Evolutionary conservation across 1,140 invertebrate species (phyloP).

Genomic region (Magallana ariakensis): DNA sequence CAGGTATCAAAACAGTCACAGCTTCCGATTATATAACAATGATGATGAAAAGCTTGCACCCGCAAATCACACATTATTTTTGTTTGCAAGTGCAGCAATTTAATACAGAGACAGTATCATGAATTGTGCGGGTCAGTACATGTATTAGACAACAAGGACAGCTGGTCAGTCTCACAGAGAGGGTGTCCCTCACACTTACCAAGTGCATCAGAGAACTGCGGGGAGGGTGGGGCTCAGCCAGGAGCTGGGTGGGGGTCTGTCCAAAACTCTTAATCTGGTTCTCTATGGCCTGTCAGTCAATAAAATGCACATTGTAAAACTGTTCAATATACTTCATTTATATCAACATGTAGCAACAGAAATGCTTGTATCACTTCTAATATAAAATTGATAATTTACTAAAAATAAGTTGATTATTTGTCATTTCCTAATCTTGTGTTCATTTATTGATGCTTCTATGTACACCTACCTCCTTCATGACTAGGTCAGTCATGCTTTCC

Average conservation of each 20-base stretch:
- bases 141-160: too few relatives aligned
- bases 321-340: too few relatives aligned
- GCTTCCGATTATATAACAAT: background rate
- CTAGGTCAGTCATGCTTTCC: constrained; percentile 92
- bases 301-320: too few relatives aligned
- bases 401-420: too few relatives aligned
- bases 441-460: too few relatives aligned
- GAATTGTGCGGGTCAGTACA: background rate
- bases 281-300: constrained; percentile 88
- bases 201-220: constrained; percentile 98
- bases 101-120: background rate
- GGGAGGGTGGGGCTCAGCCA: constrained; percentile 98
- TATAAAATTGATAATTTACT: too few relatives aligned
- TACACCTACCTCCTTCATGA: constrained; percentile 88
- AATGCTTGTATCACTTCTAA: too few relatives aligned
- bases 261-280: constrained; percentile 99
- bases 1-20: background rate
- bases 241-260: constrained; percentile 97
- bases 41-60: background rate
- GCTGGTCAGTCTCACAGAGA: background rate
- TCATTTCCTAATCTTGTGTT: too few relatives aligned
- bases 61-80: background rate
- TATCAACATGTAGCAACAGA: too few relatives aligned
- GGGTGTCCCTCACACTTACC: constrained; percentile 82
- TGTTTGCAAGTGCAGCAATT: background rate